phyloP scores from a whole-genome alignment of 2,888 invertebrate genomes.

The Drosophila nr. fundita region DNA sequence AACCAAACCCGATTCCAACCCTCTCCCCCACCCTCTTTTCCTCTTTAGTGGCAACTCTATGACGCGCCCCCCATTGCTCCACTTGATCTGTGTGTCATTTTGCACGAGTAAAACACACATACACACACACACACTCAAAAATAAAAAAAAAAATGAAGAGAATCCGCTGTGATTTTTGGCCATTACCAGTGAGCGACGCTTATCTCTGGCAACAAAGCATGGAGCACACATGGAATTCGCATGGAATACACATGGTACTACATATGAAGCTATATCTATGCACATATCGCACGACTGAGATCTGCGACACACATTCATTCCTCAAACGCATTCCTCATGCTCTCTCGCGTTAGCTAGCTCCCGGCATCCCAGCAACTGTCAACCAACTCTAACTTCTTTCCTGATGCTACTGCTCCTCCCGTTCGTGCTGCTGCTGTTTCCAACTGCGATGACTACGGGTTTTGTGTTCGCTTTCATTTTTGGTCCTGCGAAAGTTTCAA shows the following conservation, averaged over 20 bases:
- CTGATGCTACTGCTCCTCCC: not conserved
- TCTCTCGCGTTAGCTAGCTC: slow-evolving; percentile 5
- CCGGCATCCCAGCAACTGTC: slow-evolving; percentile 12
- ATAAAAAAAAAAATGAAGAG: slow-evolving; percentile 19
- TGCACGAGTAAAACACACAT: slow-evolving; percentile 40
- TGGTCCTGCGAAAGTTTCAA: slow-evolving; percentile 56
- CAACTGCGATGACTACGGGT: not conserved
- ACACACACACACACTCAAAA: slow-evolving; percentile 29
- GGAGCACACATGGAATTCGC: slow-evolving; percentile 46
- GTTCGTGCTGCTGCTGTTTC: not conserved
- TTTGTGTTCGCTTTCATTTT: slow-evolving; percentile 30
- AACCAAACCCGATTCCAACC: not conserved
- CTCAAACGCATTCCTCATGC: slow-evolving; percentile 65
- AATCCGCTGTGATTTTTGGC: slow-evolving; percentile 77
- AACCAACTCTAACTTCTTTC: not conserved
- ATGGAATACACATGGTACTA: slow-evolving; percentile 42
- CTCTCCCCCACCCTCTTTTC: slow-evolving; percentile 4
- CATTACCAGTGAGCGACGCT: slow-evolving; percentile 71
- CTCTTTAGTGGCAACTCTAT: slow-evolving; percentile 7
- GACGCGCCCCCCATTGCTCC: slow-evolving; percentile 41
- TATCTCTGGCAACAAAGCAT: slow-evolving; percentile 65
- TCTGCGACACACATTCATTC: slow-evolving; percentile 66
- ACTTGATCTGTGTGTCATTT: slow-evolving; percentile 69
- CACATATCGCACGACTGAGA: slow-evolving; percentile 64
- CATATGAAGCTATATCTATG: slow-evolving; percentile 65